Base-by-base conservation (phyloP, 2,113 vertebrate genomes). In the Kobus ellipsiprymnus region DNA sequence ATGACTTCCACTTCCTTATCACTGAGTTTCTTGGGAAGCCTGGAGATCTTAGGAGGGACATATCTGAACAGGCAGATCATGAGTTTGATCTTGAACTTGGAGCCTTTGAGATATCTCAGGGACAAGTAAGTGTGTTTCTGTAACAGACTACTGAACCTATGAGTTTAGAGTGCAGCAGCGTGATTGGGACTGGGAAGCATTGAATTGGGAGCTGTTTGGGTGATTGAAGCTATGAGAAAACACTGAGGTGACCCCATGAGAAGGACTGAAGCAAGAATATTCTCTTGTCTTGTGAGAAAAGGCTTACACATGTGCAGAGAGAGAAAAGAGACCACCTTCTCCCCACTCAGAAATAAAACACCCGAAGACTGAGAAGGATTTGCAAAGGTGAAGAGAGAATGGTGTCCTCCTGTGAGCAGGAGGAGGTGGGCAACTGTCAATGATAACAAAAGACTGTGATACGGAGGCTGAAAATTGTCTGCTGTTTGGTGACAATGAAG, bases 401-500 rank as follows among this genome's bases (percentile, higher is more conserved):
- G 27, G 40, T 4, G 2, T 62, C 21, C 30, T 21, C 1, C 54
- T 40, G 4, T 44, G 17, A 59, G 77, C 54, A 57, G 27, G 48
- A 91, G 87, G 25, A 83, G 27, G 21, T 52, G 10, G 44, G 33
- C 19, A 9, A 14, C 40, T 1, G 2, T 14, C 23, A 5, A 0
- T 27, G 9, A 59, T 29, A 29, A 36, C 46, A 64, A 6, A 29
- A 25, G 8, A 15, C 6, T 23, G 5, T 6, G 46, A n/a, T 4
- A 7, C 5, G 84, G 54, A 57, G 55, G 19, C 27, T 2, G 60
- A 71, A 52, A 59, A 19, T 21, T 85, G 25, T 46, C 44, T 29
- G 44, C 62, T 25, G 0, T 29, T n/a, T 50, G 46, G 57, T 1
- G 3, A 11, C 6, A 25, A 3, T 21, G 17, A 59, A 5, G 17